Conservation (phyloP, 2,888 invertebrate species). For the Meliscaeva auricollis region DNA sequence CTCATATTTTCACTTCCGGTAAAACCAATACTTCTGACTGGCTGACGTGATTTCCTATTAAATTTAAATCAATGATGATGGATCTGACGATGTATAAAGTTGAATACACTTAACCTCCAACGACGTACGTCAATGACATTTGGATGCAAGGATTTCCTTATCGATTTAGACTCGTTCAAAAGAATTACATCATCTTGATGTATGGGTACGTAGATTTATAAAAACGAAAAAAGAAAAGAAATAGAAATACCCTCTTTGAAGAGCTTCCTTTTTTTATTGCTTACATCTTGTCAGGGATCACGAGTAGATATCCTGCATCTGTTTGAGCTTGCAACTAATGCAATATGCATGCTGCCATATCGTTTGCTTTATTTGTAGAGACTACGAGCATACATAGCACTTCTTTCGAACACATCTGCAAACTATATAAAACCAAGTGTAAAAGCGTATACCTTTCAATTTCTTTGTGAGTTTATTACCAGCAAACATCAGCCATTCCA, state of each 20-base stretch:
- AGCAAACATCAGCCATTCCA: slow-evolving; percentile 42
- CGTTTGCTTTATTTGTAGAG: neutral
- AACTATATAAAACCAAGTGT: slow-evolving; percentile 50
- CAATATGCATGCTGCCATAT: slow-evolving; percentile 47
- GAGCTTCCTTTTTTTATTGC: slow-evolving; percentile 1
- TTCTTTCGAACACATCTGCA: slow-evolving; percentile 26
- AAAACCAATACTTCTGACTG: too few relatives aligned
- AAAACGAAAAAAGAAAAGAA: neutral
- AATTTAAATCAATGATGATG: too few relatives aligned
- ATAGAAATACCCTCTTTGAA: neutral
- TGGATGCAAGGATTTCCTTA: neutral
- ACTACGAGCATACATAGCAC: neutral
- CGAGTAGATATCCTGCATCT: slow-evolving; percentile 15
- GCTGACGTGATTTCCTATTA: too few relatives aligned
- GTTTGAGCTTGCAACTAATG: slow-evolving; percentile 32
- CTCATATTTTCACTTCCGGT: too few relatives aligned
- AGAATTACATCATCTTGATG: neutral
- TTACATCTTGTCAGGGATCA: slow-evolving; percentile 24
- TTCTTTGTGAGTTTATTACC: slow-evolving; percentile 57
- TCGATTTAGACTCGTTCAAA: slow-evolving; percentile 3
- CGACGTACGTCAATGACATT: slow-evolving; percentile 33
- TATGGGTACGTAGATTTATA: too few relatives aligned
- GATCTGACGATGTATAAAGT: neutral
- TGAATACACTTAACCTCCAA: slow-evolving; percentile 4
- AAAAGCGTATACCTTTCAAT: slow-evolving; percentile 28